Evolutionary conservation across 30 jellyfish, hydroid and myxozoan genomes (phyloP), one percentile per base, ranked within the genome.

Genomic region (Nemopilema nomurai): DNA sequence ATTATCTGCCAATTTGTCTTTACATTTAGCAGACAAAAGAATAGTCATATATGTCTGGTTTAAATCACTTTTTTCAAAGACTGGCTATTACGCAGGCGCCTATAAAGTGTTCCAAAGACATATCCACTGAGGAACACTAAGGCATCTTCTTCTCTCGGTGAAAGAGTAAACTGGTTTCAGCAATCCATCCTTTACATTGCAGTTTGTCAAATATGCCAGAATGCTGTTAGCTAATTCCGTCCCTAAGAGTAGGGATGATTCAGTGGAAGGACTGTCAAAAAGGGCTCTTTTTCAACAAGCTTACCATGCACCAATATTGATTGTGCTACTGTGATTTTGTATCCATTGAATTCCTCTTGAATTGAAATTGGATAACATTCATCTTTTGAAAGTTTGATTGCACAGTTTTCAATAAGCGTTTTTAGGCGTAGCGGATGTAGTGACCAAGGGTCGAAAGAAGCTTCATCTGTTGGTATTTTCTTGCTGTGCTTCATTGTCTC

Each of bases 31-130:
- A 24, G 79, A 69, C 22, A 21, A 24, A 21, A 21, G 79, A 24
- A 69, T 28, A 66, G 89, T 25, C n/a, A 79, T 30, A 33, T 62
- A 79, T 62, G 80, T 79, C 50, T 79, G 89, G 24, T 30, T 49
- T 19, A 79, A 79, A 63, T 62, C 80, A 41, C 41, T 63, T 24
- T 51, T 30, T 63, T 77, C 25, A 75, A 51, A 62, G 66, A 53
- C 23, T 80, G 67, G 26, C 71, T 29, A 20, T 49, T 32, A n/a
- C 90, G 67, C 62, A 66, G 33, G 28, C 90, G 81, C 84, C 82
- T 82, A 50, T 80, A 80, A 49, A 66, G 71, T 28, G 90, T 66
- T 16, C 90, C 82, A 67, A 80, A 69, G 49, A 69, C 90, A 80
- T 80, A 80, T 20, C 90, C 90, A 66, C 73, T 30, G 57, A 80